Evolutionary conservation across 2,888 invertebrate species (phyloP).

Genomic region (Trachelus iudaicus): DNA sequence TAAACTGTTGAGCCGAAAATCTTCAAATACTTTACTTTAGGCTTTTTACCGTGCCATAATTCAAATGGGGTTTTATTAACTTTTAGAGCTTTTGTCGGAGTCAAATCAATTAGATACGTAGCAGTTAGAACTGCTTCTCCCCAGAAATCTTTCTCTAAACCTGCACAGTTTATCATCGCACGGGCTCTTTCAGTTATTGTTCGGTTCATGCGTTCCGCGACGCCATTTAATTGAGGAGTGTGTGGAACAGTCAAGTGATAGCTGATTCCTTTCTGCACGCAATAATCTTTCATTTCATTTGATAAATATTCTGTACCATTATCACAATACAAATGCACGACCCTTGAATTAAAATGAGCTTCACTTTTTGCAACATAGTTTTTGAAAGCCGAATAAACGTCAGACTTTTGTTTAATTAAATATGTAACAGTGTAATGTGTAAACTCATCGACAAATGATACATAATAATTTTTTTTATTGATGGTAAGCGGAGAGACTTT

Average conservation of each 20-base stretch:
- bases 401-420: too few species aligned
- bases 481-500: too few species aligned
- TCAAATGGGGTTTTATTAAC: constrained; percentile 52
- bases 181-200: constrained; percentile 7
- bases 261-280: too few species aligned
- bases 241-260: background rate
- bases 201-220: constrained; percentile 5
- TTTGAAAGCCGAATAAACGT: too few species aligned
- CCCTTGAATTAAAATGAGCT: too few species aligned
- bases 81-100: constrained; percentile 21
- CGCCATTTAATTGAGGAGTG: background rate
- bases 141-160: constrained; percentile 16
- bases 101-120: constrained; percentile 15
- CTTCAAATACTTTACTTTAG: constrained; percentile 43
- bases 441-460: too few species aligned
- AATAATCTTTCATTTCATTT: too few species aligned
- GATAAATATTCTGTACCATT: too few species aligned
- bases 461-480: too few species aligned
- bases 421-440: too few species aligned
- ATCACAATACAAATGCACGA: too few species aligned
- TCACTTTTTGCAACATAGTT: too few species aligned
- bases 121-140: constrained; percentile 15
- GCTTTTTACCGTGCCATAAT: constrained; percentile 52
- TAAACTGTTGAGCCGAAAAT: constrained; percentile 50
- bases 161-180: constrained; percentile 13